Base-by-base conservation (phyloP, 1,140 invertebrate species). In the Spodoptera litura region DNA sequence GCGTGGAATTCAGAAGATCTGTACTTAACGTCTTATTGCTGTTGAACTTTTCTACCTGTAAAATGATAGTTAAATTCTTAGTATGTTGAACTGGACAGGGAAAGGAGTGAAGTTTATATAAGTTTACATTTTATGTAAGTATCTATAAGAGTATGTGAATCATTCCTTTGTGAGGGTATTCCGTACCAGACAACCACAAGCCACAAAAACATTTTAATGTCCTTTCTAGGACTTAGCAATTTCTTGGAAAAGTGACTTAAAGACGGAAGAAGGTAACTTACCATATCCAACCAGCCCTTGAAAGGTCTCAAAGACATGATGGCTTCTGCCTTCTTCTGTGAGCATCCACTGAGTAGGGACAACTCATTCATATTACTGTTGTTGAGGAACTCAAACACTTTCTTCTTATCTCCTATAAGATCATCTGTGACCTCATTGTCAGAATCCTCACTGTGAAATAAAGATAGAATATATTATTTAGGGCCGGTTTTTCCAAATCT, bases 341-440 rank as follows among this genome's bases (percentile, higher is more conserved):
- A 97, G 87, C 97, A 97, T 0, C 96, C 95, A 72, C 96, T 95
- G 78, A 98, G 96, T 12, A 96, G 89, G 35, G 96, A 95, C 10
- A 98, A 86, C 88, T 98, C 97, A 20, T 94, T 94, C 58, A 95
- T 80, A 27, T 95, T 95, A 51, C 96, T 97, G 56, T 89, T 96
- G 89, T 97, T 96, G 83, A 98, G 95, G 87, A 98, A 98, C 58
- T 97, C 96, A 79, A 97, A 96, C 38, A 98, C 97, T 87, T 96
- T 96, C 83, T 96, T 96, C 76, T 97, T 97, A 83, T 97, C 96
- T 49, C 95, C 95, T 0, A 96, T 96, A 80, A 97, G 93, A 78
- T 96, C 96, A 80, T 97, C 95, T 9, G 96, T 96, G 82, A 97
- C 94, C 91, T 97, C 97, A 8, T 95, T 95, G 88, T 97, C 97